Percentiles rank a stretch among this genome's conserved stretches.
Conservation (phyloP, 1,140 invertebrate species). For the Sinella curviseta region DNA sequence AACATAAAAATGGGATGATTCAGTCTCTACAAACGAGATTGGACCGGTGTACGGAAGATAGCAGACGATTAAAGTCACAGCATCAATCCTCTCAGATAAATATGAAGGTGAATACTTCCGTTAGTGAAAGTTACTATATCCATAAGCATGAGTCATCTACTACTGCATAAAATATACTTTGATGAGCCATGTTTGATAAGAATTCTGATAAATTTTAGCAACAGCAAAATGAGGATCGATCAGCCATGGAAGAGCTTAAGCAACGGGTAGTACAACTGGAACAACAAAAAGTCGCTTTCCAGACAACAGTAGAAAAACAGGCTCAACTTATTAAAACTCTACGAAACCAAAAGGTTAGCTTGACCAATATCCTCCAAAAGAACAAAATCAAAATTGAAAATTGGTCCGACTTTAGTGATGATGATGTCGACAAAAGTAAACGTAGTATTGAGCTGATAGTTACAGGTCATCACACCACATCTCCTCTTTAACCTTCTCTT, state of each 20-base stretch:
- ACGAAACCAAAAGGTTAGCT: slow-evolving; percentile 34
- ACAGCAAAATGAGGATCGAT: slow-evolving; percentile 33
- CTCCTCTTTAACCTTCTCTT: too few relatives aligned
- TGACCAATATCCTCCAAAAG: neutral
- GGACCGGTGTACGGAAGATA: slow-evolving; percentile 41
- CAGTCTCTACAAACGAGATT: slow-evolving; percentile 42
- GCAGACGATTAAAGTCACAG: slow-evolving; percentile 42
- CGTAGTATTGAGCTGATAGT: too few relatives aligned
- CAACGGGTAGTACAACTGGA: slow-evolving; percentile 36
- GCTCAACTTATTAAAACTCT: slow-evolving; percentile 35
- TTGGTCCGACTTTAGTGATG: neutral
- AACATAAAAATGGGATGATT: slow-evolving; percentile 22
- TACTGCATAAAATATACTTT: neutral
- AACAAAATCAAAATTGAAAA: neutral
- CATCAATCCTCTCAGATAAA: slow-evolving; percentile 41
- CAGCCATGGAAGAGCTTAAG: slow-evolving; percentile 33
- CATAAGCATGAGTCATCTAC: neutral
- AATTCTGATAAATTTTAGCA: slow-evolving; percentile 24
- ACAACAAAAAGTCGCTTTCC: slow-evolving; percentile 35
- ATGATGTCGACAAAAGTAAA: too few relatives aligned
- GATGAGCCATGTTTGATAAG: neutral
- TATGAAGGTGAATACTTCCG: slow-evolving; percentile 40
- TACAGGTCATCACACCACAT: too few relatives aligned
- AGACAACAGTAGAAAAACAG: slow-evolving; percentile 38
- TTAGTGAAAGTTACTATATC: neutral